Evolutionary conservation across 64 coral and sea anemone genomes (phyloP).

Genomic region (Astreopora myriophthalma): DNA sequence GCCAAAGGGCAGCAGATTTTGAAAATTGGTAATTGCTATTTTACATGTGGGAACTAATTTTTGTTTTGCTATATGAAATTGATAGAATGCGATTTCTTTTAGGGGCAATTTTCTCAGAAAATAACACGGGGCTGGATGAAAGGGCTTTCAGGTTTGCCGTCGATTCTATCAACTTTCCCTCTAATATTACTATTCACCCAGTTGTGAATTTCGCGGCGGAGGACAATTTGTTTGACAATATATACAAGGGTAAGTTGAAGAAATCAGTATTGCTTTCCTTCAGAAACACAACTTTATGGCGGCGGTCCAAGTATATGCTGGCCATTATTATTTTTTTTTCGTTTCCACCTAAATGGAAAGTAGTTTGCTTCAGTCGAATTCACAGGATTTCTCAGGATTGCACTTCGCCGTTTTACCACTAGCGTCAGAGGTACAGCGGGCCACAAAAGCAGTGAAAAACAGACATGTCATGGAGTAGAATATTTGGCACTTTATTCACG

Average conservation of each 20-base stretch:
- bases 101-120: slow-evolving; percentile 67
- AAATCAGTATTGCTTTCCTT: background rate
- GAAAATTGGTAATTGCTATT: background rate
- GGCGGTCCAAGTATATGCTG: too few relatives aligned
- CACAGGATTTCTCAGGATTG: too few relatives aligned
- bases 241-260: slow-evolving; percentile 59
- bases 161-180: background rate
- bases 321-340: too few relatives aligned
- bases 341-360: too few relatives aligned
- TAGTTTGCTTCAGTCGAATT: too few relatives aligned
- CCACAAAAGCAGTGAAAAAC: too few relatives aligned
- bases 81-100: background rate
- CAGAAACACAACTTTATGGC: background rate
- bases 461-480: too few relatives aligned
- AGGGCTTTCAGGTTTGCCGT: slow-evolving; percentile 68
- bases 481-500: too few relatives aligned
- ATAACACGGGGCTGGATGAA: slow-evolving; percentile 58
- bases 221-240: slow-evolving; percentile 58
- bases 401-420: too few relatives aligned
- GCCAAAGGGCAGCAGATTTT: background rate
- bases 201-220: slow-evolving; percentile 26
- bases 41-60: background rate
- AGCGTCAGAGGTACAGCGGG: too few relatives aligned
- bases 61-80: background rate
- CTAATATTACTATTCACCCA: slow-evolving; percentile 13